Conservation (phyloP, 2,113 vertebrate genomes). For the Accipiter cooperii region DNA sequence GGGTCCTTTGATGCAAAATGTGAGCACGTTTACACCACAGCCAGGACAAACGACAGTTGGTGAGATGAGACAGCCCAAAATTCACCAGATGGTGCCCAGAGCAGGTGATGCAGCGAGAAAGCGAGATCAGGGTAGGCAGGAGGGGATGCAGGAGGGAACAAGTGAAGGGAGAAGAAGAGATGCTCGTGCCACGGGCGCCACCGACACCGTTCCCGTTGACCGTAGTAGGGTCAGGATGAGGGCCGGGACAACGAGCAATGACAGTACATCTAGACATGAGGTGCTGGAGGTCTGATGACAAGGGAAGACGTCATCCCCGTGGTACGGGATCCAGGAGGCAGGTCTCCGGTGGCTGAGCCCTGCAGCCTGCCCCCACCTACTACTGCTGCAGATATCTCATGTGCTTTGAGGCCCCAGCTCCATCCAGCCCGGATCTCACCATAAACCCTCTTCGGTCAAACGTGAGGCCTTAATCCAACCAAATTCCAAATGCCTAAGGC, state of each 20-base stretch:
- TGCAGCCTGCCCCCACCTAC: neutral
- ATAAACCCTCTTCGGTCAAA: neutral
- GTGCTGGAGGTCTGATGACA: neutral
- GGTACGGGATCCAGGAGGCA: neutral
- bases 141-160: neutral
- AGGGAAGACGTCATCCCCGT: neutral
- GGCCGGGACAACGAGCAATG: neutral
- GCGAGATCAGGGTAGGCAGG: neutral
- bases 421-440: neutral
- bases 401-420: neutral
- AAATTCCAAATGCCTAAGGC: neutral
- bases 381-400: neutral
- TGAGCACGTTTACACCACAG: neutral
- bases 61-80: slow-evolving; percentile 43
- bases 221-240: neutral
- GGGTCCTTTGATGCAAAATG: slow-evolving; percentile 32
- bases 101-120: neutral
- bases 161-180: neutral
- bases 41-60: slow-evolving; percentile 57
- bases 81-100: slow-evolving; percentile 54
- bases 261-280: neutral
- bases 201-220: neutral
- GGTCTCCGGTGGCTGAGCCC: neutral
- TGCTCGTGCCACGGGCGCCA: neutral
- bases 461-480: neutral